phyloP scores from a whole-genome alignment of 1,140 invertebrate genomes.

The Lepidurus couesii region DNA sequence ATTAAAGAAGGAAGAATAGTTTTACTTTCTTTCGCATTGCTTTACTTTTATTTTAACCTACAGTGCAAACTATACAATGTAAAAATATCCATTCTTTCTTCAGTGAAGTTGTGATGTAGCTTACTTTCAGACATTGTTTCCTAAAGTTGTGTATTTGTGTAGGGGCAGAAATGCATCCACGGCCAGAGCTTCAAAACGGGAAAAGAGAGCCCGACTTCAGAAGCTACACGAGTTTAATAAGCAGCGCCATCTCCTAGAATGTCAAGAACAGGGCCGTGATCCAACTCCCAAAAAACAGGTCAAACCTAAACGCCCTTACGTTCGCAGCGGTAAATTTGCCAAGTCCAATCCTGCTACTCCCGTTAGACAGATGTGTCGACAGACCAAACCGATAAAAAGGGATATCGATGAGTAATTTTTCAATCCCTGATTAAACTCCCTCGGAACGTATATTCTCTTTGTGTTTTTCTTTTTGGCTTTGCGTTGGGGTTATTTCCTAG shows the following conservation, averaged over 20 bases:
- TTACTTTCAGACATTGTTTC: background rate
- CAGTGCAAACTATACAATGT: no score
- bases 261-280: background rate
- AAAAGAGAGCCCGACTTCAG: background rate
- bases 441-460: no score
- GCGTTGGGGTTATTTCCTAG: no score
- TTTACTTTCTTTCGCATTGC: no score
- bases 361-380: background rate
- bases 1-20: no score
- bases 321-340: background rate
- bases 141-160: background rate
- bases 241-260: background rate
- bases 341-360: background rate
- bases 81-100: no score
- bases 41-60: no score
- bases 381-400: background rate
- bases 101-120: no score
- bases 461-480: no score
- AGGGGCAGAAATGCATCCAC: background rate
- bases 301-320: slow-evolving; percentile 23
- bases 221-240: background rate
- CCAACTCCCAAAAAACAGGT: background rate
- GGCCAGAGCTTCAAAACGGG: background rate
- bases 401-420: background rate
- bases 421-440: background rate